Evolutionary conservation across 2,113 vertebrate genomes (phyloP).

Genomic region (Elachura formosa): DNA sequence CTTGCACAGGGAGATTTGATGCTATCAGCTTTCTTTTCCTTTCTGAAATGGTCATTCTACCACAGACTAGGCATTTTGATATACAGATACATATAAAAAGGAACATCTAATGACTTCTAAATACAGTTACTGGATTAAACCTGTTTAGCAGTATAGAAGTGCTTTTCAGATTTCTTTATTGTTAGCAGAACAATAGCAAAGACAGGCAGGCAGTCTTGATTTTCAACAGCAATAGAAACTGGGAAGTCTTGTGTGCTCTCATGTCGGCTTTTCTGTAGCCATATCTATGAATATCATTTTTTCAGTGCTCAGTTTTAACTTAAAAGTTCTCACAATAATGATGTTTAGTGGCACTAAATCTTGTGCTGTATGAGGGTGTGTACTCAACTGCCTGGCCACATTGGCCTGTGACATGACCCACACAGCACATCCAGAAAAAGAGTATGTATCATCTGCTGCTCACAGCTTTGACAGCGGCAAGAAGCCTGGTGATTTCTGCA

Average conservation of each 20-base stretch:
- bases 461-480: not conserved
- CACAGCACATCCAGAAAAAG: not conserved
- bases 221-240: not conserved
- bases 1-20: not conserved
- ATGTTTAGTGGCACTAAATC: not conserved
- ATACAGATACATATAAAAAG: not conserved
- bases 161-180: not conserved
- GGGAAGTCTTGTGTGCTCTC: not conserved
- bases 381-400: not conserved
- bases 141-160: not conserved
- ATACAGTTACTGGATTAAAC: not conserved
- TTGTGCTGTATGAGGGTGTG: not conserved
- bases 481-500: not conserved
- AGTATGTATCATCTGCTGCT: not conserved
- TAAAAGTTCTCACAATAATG: not conserved
- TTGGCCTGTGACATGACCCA: fast-evolving
- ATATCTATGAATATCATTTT: not conserved
- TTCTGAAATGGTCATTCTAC: not conserved
- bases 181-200: not conserved
- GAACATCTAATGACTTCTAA: not conserved
- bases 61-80: not conserved
- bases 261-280: not conserved
- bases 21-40: not conserved
- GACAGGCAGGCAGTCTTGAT: not conserved
- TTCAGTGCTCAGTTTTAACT: not conserved